Percentiles rank a stretch among this genome's conserved stretches.
Conservation (phyloP, 2,888 invertebrate genomes). For the Archips xylosteana region DNA sequence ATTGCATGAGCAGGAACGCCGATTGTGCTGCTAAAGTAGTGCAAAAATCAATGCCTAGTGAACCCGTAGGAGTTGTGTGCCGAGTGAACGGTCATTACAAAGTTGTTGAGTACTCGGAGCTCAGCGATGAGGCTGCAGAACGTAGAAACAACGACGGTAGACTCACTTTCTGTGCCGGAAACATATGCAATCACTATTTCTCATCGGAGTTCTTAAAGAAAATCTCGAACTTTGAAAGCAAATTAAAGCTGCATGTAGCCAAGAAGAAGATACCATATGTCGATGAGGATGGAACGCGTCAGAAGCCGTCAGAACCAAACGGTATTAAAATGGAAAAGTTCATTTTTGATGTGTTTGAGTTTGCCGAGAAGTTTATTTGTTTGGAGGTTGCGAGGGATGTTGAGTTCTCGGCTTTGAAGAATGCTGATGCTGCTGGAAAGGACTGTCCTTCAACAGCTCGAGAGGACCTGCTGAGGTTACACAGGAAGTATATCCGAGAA, state of each 20-base stretch:
- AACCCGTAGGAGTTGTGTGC: conserved; percentile 98
- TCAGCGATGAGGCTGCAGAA: conserved; percentile 94
- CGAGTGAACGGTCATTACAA: conserved; percentile 95
- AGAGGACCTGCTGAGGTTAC: conserved; percentile 90
- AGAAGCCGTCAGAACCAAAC: conserved; percentile 93
- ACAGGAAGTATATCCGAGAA: conserved; percentile 91
- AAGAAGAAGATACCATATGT: conserved; percentile 98
- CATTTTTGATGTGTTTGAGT: conserved; percentile 99
- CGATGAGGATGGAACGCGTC: conserved; percentile 88
- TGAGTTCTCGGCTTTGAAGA: conserved; percentile 99
- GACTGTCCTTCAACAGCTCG: conserved; percentile 96
- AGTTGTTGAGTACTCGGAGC: conserved; percentile 98
- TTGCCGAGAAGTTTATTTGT: conserved; percentile 95
- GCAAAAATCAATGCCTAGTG: conserved; percentile 95
- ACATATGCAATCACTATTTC: conserved; percentile 99
- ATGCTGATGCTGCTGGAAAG: conserved; percentile 93
- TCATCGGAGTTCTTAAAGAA: conserved; percentile 92
- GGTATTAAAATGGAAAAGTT: conserved; percentile 99
- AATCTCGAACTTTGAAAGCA: conserved; percentile 90
- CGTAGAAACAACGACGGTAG: conserved; percentile 91
- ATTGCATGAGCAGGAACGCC: conserved; percentile 94
- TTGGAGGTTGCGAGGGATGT: conserved; percentile 96
- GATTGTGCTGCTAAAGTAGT: conserved; percentile 99
- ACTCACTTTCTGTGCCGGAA: conserved; percentile 96
- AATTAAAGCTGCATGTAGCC: conserved; percentile 96